These are phyloP conservation scores for Todiramphus chloris DNA, from an alignment of 2,113 vertebrate species.

Conservation along the genomic window DNA sequence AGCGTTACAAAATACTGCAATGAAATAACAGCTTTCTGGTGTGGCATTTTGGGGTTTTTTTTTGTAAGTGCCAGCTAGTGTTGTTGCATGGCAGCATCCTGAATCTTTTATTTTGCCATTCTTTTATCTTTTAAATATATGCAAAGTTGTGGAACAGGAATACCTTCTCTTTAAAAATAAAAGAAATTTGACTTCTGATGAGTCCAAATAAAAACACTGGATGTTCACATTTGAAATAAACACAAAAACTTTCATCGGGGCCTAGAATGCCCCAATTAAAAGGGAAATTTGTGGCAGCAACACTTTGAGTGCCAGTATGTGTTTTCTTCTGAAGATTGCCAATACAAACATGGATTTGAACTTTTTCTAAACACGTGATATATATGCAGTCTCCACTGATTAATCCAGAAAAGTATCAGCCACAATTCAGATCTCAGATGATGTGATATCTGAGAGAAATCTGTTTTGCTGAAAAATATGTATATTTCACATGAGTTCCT, in stretches of 20 bases:
- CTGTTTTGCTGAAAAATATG: background rate
- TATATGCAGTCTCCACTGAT: background rate
- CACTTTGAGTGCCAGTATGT: background rate
- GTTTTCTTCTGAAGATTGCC: background rate
- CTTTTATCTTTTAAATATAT: background rate
- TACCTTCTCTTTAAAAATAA: background rate
- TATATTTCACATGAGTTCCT: background rate
- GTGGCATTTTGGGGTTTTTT: rapidly evolving
- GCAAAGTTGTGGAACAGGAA: background rate
- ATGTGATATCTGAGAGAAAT: background rate
- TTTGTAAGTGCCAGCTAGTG: background rate
- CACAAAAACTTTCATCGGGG: background rate
- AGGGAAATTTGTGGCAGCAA: background rate
- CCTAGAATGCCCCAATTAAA: background rate
- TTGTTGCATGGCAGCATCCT: background rate
- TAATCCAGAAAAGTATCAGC: background rate
- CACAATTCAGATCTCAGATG: background rate
- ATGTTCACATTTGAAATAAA: background rate
- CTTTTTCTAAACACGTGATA: background rate
- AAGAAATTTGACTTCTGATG: background rate
- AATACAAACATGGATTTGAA: background rate
- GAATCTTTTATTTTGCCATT: background rate
- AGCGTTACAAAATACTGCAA: background rate
- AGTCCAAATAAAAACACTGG: background rate
- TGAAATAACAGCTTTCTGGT: background rate